These are phyloP conservation scores for Eidolon dupreanum DNA, from an alignment of 2,797 vertebrate genomes.

Conservation along the genomic window DNA sequence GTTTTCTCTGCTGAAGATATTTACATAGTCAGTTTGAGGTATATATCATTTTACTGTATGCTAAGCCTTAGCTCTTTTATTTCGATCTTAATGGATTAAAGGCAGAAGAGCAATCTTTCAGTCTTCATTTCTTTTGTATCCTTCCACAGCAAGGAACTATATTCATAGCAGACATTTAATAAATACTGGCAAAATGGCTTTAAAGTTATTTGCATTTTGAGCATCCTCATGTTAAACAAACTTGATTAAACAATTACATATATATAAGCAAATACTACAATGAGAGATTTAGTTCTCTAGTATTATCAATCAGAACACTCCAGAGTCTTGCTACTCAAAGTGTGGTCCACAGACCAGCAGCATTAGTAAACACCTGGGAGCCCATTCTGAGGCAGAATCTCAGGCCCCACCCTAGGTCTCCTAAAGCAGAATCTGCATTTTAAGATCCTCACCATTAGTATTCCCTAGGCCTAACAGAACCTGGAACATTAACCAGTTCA, in stretches of 20 bases:
- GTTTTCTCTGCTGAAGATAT: constrained; percentile 1
- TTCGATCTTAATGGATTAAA: not conserved
- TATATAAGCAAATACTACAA: not conserved
- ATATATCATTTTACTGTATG: not conserved
- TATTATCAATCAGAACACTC: not conserved
- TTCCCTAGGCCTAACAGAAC: not conserved
- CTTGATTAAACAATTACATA: not conserved
- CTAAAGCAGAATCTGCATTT: constrained; percentile 39
- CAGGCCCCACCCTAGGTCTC: not conserved
- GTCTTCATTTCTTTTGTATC: constrained; percentile 6
- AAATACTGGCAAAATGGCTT: constrained; percentile 5
- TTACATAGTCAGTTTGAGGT: not conserved
- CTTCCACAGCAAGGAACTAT: not conserved
- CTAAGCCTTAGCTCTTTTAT: not conserved
- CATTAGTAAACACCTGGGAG: not conserved
- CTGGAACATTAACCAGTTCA: not conserved
- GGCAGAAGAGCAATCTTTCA: not conserved
- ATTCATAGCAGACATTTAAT: constrained; percentile 2
- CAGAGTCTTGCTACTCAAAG: not conserved
- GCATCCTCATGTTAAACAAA: not conserved
- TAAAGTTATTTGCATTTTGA: not conserved
- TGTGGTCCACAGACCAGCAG: not conserved
- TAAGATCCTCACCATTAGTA: not conserved
- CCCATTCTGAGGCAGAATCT: not conserved
- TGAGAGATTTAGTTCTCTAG: not conserved